Conservation (phyloP, 1,140 invertebrate species). For the Stenopsyche tienmushanensis region DNA sequence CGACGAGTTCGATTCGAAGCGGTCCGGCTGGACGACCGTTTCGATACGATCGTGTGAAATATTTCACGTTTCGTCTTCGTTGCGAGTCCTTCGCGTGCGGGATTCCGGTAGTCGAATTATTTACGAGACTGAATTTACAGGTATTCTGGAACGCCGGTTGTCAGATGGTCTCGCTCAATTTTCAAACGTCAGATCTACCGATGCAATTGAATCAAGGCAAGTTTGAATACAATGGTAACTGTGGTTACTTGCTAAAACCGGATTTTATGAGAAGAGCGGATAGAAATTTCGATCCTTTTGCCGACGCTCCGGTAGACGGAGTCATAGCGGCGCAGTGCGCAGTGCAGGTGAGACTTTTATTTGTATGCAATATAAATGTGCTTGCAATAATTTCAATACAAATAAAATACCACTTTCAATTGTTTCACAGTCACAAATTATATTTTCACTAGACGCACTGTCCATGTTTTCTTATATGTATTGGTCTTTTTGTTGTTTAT, state of each 20-base stretch:
- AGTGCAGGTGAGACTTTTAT: slow-evolving; percentile 73
- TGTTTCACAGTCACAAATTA: neutral
- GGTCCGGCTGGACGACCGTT: too few relatives aligned
- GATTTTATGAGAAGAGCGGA: slow-evolving; percentile 98
- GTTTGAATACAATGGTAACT: slow-evolving; percentile 98
- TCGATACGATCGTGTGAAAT: neutral
- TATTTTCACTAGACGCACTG: too few relatives aligned
- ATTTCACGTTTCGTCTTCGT: neutral
- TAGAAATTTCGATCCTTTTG: slow-evolving; percentile 97
- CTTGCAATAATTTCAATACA: neutral
- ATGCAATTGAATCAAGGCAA: slow-evolving; percentile 99
- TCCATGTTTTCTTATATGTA: too few relatives aligned
- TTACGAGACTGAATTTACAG: slow-evolving; percentile 47
- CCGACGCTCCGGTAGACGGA: slow-evolving; percentile 98
- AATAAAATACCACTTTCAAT: neutral
- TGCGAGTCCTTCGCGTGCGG: neutral
- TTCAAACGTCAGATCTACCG: slow-evolving; percentile 97
- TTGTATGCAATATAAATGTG: neutral
- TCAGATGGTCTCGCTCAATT: slow-evolving; percentile 99
- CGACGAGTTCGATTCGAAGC: too few relatives aligned
- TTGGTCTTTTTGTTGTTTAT: neutral
- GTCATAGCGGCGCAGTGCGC: slow-evolving; percentile 98
- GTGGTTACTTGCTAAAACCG: slow-evolving; percentile 95
- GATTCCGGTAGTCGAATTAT: neutral
- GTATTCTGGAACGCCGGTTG: slow-evolving; percentile 92